Conservation (phyloP, 23 tunicate genomes). For the Diplosoma virens region DNA sequence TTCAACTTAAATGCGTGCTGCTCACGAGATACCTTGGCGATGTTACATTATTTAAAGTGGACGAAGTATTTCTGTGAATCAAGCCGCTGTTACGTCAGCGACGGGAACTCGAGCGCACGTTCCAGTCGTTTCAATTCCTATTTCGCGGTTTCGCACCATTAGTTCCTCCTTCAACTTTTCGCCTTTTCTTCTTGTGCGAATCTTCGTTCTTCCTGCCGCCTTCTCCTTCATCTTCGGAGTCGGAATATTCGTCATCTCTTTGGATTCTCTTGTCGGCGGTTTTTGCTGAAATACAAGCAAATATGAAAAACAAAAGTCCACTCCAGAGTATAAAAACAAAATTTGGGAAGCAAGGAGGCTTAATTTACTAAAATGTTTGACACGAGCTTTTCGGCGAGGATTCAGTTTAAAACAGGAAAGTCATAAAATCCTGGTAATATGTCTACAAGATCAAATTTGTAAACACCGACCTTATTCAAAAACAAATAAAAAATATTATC, state of each 20-base stretch:
- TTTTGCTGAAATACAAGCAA: slow-evolving; percentile 32
- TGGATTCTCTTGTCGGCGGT: slow-evolving; percentile 76
- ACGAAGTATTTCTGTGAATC: neutral
- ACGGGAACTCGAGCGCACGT: neutral
- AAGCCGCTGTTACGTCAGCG: neutral
- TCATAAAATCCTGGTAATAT: no score
- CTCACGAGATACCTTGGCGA: no score
- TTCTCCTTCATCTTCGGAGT: slow-evolving; percentile 98
- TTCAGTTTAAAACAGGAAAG: no score
- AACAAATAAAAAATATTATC: no score
- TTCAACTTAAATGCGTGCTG: no score
- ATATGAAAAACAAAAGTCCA: neutral
- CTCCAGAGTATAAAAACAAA: neutral
- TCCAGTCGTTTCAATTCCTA: neutral
- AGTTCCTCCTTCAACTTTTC: slow-evolving; percentile 44
- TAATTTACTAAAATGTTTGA: no score
- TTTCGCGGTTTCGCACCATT: no score
- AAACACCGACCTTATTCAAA: no score
- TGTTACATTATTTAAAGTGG: no score
- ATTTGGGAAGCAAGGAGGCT: slow-evolving; percentile 8
- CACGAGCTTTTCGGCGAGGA: no score
- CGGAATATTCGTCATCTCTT: slow-evolving; percentile 90
- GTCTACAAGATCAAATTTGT: no score
- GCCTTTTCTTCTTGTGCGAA: slow-evolving; percentile 64
- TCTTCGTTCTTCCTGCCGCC: slow-evolving; percentile 91